Conservation (phyloP, 2,113 vertebrate species). For the Saguinus midas region DNA sequence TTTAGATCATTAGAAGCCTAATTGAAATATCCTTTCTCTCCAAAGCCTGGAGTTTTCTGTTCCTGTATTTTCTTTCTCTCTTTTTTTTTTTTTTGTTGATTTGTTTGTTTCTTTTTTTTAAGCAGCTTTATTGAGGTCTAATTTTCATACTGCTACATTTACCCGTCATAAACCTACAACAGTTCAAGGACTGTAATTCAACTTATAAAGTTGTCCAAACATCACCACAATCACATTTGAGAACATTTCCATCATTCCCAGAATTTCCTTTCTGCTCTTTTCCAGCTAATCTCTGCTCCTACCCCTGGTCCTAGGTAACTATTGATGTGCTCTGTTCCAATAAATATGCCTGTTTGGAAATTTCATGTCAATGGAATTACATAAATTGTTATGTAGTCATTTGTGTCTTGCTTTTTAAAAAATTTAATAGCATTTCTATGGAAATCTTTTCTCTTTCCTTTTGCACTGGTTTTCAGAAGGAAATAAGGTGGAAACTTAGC, state of each 20-base stretch:
- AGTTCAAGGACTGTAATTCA: background rate
- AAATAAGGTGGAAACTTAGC: background rate
- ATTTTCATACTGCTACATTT: background rate
- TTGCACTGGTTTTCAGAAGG: background rate
- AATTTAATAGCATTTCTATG: background rate
- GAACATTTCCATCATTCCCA: background rate
- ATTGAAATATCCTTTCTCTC: constrained; percentile 44
- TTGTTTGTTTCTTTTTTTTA: background rate
- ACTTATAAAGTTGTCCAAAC: background rate
- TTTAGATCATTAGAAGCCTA: constrained; percentile 52
- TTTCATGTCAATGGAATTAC: background rate
- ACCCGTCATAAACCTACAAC: background rate
- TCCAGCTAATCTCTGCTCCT: background rate
- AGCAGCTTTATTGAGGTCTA: background rate
- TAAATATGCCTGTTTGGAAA: background rate
- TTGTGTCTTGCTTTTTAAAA: background rate
- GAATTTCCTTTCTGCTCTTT: background rate
- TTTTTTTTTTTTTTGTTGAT: background rate
- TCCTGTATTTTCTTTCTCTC: background rate
- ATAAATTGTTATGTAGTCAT: background rate
- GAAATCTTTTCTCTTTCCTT: background rate
- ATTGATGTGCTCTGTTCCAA: background rate
- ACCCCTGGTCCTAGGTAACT: background rate
- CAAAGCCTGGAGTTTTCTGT: constrained; percentile 16
- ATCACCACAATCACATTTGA: background rate